Evolutionary conservation across 2,888 invertebrate species (phyloP).

Genomic region (Mamestra brassicae): DNA sequence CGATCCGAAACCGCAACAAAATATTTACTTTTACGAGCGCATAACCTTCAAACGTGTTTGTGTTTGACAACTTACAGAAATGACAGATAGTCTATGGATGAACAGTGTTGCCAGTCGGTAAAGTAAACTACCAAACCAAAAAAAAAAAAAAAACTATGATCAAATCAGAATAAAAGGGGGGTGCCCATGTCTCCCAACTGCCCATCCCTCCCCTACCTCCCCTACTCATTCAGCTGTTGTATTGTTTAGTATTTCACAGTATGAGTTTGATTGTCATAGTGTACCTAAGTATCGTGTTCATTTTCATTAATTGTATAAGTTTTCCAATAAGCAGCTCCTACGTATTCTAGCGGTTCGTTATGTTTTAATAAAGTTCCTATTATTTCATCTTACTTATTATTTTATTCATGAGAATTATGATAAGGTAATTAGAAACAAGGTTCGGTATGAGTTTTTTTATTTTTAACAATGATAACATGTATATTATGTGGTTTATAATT

Average conservation of each 20-base stretch:
- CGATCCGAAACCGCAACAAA: too few species aligned
- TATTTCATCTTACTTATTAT: slow-evolving; percentile 16
- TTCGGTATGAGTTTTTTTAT: slow-evolving; percentile 76
- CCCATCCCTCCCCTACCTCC: too few species aligned
- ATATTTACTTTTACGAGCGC: too few species aligned
- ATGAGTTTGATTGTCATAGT: slow-evolving; percentile 10
- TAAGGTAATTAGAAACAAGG: slow-evolving; percentile 59
- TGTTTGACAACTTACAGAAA: too few species aligned
- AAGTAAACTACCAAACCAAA: too few species aligned
- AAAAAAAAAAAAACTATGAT: too few species aligned
- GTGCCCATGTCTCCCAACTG: too few species aligned
- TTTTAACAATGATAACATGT: slow-evolving; percentile 83
- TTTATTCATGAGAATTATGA: not conserved
- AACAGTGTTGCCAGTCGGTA: too few species aligned
- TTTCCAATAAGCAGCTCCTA: not conserved
- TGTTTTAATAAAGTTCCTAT: slow-evolving; percentile 18
- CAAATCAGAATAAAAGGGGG: too few species aligned
- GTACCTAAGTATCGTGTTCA: slow-evolving; percentile 3
- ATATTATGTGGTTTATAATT: slow-evolving; percentile 68
- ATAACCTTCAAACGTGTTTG: too few species aligned
- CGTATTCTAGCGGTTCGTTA: not conserved
- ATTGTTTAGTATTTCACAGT: not conserved
- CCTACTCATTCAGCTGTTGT: not conserved
- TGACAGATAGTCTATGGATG: too few species aligned
- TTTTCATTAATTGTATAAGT: not conserved